Evolutionary conservation across 2,797 vertebrate species (phyloP), one percentile per base, ranked within the genome.

Genomic region (Nothura maculosa): DNA sequence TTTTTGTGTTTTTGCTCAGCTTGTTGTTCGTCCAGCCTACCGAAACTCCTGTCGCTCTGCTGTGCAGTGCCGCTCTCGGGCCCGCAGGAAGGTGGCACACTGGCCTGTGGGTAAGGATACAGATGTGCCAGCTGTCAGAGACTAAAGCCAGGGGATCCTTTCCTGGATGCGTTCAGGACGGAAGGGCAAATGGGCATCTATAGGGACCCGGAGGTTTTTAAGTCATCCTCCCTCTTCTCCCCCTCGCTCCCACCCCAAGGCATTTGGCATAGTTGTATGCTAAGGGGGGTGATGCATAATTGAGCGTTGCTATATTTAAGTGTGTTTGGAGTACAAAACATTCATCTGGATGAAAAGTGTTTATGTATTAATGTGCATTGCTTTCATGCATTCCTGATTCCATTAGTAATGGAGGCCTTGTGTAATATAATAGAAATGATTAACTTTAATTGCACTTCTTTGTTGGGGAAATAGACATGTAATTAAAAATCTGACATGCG

Each of bases 401-500:
- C 91, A 90, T 96, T 94, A 95, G 89, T 52, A 85, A 82, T 76
- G 78, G 77, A 94, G 83, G 91, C 79, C 88, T 94, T 96, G 88
- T 94, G 77, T 94, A 94, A 89, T 94, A 93, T 66, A 95, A 94
- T 92, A 94, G 92, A 91, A 94, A 92, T 92, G 61, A 96, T 96
- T 96, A 96, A 92, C 82, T 91, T 96, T 94, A 97, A 96, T 96
- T 96, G 74, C 68, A 55, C 89, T 93, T 87, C 83, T 96, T 97
- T 96, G 94, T 95, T 96, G 74, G 85, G 92, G 89, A 97, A 93
- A 95, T 77, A 96, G 96, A 97, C 67, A 58, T 85, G 87, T 95
- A 96, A 97, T 96, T 96, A 96, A 96, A 96, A 96, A 95, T 77
- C 86, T 91, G 92, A 96, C 91, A 89, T 80, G 82, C 66, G 1